A percentile compares a stretch with the other conserved stretches of the same genome.
Conservation (phyloP, 2,888 invertebrate species). For the Saturnia pavonia region DNA sequence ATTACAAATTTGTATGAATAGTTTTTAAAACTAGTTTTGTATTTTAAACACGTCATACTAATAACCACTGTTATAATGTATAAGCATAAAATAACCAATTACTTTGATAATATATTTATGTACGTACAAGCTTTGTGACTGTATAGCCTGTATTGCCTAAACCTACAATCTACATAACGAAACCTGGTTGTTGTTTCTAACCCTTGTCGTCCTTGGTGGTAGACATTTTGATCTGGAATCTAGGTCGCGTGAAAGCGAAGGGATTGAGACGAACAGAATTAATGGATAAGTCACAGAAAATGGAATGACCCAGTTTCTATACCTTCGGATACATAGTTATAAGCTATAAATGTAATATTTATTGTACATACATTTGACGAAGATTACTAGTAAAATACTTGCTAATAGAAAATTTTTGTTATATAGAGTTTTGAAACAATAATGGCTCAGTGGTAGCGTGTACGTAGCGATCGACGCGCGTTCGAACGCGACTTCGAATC, state of each 20-base stretch:
- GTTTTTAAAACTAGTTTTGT: background rate
- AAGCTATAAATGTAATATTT: background rate
- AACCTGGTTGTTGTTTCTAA: slow-evolving; percentile 30
- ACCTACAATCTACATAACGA: slow-evolving; percentile 15
- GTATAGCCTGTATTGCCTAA: no score
- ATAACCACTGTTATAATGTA: background rate
- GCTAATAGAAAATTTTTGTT: no score
- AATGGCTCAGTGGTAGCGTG: no score
- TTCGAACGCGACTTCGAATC: no score
- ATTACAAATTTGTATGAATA: no score
- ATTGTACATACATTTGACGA: background rate
- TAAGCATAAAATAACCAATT: background rate
- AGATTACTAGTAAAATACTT: background rate
- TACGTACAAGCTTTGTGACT: background rate
- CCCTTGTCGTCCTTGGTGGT: slow-evolving; percentile 51
- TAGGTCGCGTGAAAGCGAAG: slow-evolving; percentile 57
- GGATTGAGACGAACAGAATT: slow-evolving; percentile 45
- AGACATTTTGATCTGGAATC: slow-evolving; percentile 58
- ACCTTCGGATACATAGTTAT: slow-evolving; percentile 28
- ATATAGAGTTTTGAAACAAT: no score
- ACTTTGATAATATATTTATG: slow-evolving; percentile 17
- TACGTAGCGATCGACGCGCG: no score
- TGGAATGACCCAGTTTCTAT: slow-evolving; percentile 43
- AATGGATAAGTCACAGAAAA: slow-evolving; percentile 32
- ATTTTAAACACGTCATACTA: background rate